A percentile compares a stretch with the other conserved stretches of the same genome.
Evolutionary conservation across 2,113 vertebrate genomes (phyloP).

Genomic region (Eulacestoma nigropectus): DNA sequence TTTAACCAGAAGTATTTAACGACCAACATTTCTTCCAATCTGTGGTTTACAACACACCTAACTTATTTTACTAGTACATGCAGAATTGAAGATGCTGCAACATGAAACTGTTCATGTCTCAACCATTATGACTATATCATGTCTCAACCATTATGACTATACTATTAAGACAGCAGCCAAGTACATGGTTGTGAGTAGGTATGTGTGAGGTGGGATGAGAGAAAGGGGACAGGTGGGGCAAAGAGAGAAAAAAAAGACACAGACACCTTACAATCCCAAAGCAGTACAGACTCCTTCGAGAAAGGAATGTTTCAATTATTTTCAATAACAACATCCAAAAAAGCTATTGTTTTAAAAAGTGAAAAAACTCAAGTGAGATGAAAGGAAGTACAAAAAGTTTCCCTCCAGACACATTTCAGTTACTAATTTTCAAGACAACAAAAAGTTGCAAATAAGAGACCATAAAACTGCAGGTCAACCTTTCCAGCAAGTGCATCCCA

Average conservation of each 20-base stretch:
- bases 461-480: background rate
- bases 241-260: background rate
- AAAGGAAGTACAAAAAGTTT: background rate
- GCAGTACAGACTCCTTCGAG: background rate
- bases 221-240: background rate
- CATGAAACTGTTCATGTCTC: background rate
- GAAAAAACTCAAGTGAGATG: background rate
- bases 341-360: background rate
- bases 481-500: background rate
- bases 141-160: background rate
- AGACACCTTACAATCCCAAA: background rate
- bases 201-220: background rate
- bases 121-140: background rate
- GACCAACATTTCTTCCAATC: background rate
- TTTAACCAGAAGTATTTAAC: background rate
- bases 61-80: background rate
- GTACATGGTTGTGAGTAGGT: background rate
- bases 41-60: background rate
- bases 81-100: background rate
- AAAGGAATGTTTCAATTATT: background rate
- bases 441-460: background rate
- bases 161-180: background rate
- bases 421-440: background rate
- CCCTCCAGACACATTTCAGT: background rate
- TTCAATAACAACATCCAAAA: background rate